These are phyloP conservation scores for Ahaetulla prasina DNA, from an alignment of 2,113 vertebrate species.

Conservation along the genomic window DNA sequence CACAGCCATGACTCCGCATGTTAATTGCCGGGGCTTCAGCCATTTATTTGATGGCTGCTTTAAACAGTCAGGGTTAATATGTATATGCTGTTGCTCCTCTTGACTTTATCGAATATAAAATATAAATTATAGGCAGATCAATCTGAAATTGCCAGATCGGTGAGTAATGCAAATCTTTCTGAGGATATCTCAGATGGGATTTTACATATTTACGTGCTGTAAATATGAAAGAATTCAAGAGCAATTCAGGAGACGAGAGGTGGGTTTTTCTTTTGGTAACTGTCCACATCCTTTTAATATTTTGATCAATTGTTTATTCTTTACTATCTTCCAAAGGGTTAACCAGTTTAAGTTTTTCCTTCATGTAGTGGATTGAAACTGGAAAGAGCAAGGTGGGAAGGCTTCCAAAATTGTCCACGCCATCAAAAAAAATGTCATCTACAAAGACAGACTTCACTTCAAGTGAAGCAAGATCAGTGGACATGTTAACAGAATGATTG, in stretches of 20 bases:
- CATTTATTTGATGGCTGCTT: slow-evolving; percentile 36
- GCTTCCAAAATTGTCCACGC: neutral
- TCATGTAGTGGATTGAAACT: neutral
- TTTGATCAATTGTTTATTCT: neutral
- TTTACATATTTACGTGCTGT: slow-evolving; percentile 12
- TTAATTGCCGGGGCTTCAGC: slow-evolving; percentile 34
- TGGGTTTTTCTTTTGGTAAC: neutral
- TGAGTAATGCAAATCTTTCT: neutral
- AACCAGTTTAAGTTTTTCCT: neutral
- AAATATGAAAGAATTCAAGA: neutral
- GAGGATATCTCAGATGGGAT: neutral
- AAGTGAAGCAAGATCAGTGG: neutral
- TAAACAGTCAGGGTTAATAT: slow-evolving; percentile 53
- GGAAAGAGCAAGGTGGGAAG: neutral
- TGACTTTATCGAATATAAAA: slow-evolving; percentile 45
- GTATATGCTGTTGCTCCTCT: slow-evolving; percentile 44
- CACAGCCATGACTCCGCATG: slow-evolving; percentile 31
- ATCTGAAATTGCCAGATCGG: slow-evolving; percentile 28
- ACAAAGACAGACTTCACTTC: neutral
- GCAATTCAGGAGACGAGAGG: neutral
- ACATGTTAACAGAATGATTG: neutral
- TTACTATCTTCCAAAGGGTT: neutral
- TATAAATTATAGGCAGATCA: slow-evolving; percentile 48
- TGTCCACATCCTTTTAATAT: neutral
- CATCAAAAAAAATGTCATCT: neutral